These are phyloP conservation scores for Drosophila rubida DNA, from an alignment of 2,888 invertebrate species.

Conservation along the genomic window DNA sequence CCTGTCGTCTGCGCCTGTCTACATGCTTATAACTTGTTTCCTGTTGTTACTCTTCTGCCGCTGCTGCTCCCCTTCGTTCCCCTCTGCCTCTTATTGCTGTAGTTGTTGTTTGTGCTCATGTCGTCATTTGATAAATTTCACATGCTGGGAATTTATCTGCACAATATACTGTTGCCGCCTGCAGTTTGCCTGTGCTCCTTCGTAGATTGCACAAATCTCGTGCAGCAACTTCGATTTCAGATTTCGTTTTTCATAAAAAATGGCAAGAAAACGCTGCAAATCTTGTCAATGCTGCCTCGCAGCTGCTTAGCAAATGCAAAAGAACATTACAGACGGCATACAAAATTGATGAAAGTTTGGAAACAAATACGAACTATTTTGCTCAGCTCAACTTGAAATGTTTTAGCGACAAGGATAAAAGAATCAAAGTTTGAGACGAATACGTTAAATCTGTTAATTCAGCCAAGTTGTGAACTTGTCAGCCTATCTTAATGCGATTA, in stretches of 20 bases:
- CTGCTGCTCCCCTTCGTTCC: background rate
- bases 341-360: background rate
- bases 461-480: background rate
- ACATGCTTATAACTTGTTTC: constrained; percentile 80
- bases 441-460: background rate
- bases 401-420: no score
- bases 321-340: background rate
- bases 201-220: constrained; percentile 59
- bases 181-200: constrained; percentile 3
- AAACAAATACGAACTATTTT: background rate
- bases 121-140: constrained; percentile 74
- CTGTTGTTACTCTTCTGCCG: constrained; percentile 46
- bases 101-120: constrained; percentile 44
- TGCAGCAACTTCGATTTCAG: constrained; percentile 47
- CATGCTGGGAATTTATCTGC: constrained; percentile 74
- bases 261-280: constrained; percentile 4
- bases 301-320: constrained; percentile 13
- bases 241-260: constrained; percentile 12
- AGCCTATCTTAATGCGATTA: background rate
- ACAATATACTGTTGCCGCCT: constrained; percentile 42
- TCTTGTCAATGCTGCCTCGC: background rate
- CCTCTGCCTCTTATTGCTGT: constrained; percentile 5
- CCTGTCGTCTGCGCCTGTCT: constrained; percentile 76
- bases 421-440: background rate
- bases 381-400: background rate